phyloP scores from a whole-genome alignment of 2,113 vertebrate species.

The Anhinga rufa region DNA sequence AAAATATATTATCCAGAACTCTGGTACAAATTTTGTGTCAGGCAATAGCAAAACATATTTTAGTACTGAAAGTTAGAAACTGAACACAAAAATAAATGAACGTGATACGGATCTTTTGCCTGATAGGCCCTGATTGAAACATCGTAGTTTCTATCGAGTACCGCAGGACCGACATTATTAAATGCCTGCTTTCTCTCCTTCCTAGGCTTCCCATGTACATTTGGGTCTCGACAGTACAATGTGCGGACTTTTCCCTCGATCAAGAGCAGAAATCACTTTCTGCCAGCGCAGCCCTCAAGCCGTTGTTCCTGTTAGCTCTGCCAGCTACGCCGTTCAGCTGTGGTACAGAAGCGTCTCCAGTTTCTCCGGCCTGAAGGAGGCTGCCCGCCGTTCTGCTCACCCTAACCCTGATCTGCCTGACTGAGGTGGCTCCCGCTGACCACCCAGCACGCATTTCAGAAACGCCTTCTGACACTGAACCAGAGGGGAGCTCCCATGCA shows the following conservation, averaged over 20 bases:
- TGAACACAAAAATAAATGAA: background rate
- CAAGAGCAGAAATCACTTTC: background rate
- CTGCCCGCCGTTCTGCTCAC: background rate
- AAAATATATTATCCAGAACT: background rate
- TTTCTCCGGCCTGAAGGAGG: background rate
- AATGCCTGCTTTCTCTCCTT: background rate
- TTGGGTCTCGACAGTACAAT: background rate
- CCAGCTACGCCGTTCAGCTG: background rate
- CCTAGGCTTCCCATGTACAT: background rate
- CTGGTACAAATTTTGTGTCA: background rate
- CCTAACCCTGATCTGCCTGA: accelerated
- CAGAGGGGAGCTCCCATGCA: background rate
- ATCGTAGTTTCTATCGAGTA: background rate
- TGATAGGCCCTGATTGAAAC: background rate
- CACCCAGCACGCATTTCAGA: accelerated
- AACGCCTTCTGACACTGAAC: background rate
- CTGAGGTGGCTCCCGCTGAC: no score
- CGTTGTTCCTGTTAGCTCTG: background rate
- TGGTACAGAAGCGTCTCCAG: no score
- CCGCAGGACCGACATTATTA: background rate
- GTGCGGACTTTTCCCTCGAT: background rate
- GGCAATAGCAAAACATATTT: background rate
- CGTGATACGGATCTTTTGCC: background rate
- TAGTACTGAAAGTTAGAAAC: background rate
- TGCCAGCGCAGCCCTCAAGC: background rate